These are phyloP conservation scores for Anolis carolinensis DNA, from an alignment of 2,113 vertebrate species.

Conservation along the genomic window DNA sequence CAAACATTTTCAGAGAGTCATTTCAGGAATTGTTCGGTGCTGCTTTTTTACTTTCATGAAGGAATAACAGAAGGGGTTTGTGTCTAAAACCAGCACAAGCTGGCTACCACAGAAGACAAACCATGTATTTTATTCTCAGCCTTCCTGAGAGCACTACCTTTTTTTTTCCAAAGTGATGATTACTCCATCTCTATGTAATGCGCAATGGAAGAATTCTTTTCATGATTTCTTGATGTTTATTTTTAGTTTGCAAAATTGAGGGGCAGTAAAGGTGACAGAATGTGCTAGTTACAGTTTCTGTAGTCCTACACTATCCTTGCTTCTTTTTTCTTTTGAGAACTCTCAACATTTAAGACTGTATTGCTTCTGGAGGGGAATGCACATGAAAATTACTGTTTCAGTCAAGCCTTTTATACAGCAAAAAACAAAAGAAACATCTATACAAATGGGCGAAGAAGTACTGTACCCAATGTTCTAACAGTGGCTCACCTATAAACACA, in stretches of 20 bases:
- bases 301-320: neutral
- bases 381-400: neutral
- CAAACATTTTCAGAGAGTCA: neutral
- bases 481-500: no score
- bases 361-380: neutral
- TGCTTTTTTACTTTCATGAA: neutral
- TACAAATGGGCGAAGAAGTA: no score
- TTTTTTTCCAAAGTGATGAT: neutral
- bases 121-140: neutral
- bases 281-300: neutral
- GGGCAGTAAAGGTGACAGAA: no score
- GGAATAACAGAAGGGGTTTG: neutral
- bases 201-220: neutral
- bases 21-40: neutral
- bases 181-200: neutral
- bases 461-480: no score
- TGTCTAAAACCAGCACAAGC: neutral
- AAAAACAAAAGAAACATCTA: no score
- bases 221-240: neutral
- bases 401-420: neutral
- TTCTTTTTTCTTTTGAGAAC: neutral
- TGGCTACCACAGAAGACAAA: neutral
- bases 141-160: neutral
- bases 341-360: neutral
- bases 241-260: neutral